Base-by-base conservation (phyloP, 1,140 invertebrate species). In the Pinna nobilis region DNA sequence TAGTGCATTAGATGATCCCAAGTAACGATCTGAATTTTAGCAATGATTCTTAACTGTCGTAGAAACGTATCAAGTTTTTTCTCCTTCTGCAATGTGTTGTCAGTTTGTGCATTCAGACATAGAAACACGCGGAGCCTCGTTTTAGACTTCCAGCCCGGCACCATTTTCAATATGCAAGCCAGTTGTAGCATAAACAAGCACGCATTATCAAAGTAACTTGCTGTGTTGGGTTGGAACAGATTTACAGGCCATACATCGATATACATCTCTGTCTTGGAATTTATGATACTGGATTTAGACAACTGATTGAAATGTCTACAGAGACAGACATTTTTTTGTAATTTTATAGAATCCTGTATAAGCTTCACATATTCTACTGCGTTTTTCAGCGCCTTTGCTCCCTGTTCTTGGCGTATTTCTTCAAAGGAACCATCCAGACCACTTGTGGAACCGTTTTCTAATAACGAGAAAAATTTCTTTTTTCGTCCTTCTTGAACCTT, bases 141-240 rank as follows among this genome's bases (percentile, higher is more conserved):
- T 78, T 93, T 93, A 79, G 94, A 65, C 64, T 85, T 85, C 88
- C 88, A 89, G 7, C 65, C 76, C 49, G 76, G 86, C 53, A 88
- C 88, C 94, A 99, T 99, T 81, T 97, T 95, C 20, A 99, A 92
- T 68, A 99, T 98, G 81, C 97, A 98, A 1, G 97, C 97, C 55
- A 99, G 88, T 89, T 99, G 98, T 82, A 99, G 93, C 91, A 98
- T 94, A 88, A 99, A 99, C 59, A 99, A 90, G 70, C 90, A 91
- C 32, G 90, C 77, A 93, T 96, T 47, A 94, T 96, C 80, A 94
- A 90, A 86, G 64, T 83, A 86, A 59, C 80, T 87, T 11, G 85
- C 81, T 23, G 84, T 86, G 30, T 85, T 81, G 1, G 87, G 87
- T 39, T 83, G 80, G 77, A 90, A 88, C 23, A 90, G 82, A 76